Evolutionary conservation across 2,888 invertebrate species (phyloP).

Genomic region (Hypena proboscidalis): DNA sequence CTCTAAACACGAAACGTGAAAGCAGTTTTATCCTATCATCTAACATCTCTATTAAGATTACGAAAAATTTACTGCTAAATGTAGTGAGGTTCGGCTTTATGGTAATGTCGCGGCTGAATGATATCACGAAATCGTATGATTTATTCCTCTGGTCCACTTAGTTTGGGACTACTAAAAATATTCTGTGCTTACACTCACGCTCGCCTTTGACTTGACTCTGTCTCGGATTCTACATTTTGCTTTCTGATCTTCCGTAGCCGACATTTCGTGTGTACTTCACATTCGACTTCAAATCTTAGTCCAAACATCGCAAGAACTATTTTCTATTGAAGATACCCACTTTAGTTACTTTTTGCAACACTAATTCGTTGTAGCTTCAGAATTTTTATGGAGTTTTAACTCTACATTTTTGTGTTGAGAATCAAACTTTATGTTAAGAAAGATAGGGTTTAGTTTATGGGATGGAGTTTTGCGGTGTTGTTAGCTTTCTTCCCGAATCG

Average conservation of each 20-base stretch:
- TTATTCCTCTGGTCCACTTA: constrained; percentile 56
- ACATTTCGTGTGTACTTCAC: constrained; percentile 46
- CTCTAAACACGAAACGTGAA: background rate
- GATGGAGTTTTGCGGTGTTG: constrained; percentile 44
- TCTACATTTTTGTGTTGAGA: constrained; percentile 26
- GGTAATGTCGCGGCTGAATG: constrained; percentile 18
- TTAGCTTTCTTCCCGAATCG: constrained; percentile 63
- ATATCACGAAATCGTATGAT: constrained; percentile 47
- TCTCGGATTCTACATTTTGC: constrained; percentile 73
- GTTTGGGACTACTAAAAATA: constrained; percentile 61
- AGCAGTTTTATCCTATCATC: background rate
- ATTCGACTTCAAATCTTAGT: constrained; percentile 55
- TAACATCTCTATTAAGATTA: constrained; percentile 9
- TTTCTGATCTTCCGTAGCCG: constrained; percentile 55
- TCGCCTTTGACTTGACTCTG: constrained; percentile 67
- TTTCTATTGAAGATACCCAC: constrained; percentile 45
- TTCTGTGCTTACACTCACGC: constrained; percentile 66
- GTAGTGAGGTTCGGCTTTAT: constrained; percentile 1
- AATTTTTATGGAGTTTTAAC: constrained; percentile 68
- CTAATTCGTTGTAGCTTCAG: constrained; percentile 70
- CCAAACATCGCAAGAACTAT: constrained; percentile 34
- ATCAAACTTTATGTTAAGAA: constrained; percentile 39
- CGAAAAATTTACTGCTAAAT: constrained; percentile 6
- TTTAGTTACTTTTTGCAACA: constrained; percentile 73
- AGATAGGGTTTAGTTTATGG: constrained; percentile 50